Evolutionary conservation across 2,888 invertebrate species (phyloP).

Genomic region (Apotomis capreana): DNA sequence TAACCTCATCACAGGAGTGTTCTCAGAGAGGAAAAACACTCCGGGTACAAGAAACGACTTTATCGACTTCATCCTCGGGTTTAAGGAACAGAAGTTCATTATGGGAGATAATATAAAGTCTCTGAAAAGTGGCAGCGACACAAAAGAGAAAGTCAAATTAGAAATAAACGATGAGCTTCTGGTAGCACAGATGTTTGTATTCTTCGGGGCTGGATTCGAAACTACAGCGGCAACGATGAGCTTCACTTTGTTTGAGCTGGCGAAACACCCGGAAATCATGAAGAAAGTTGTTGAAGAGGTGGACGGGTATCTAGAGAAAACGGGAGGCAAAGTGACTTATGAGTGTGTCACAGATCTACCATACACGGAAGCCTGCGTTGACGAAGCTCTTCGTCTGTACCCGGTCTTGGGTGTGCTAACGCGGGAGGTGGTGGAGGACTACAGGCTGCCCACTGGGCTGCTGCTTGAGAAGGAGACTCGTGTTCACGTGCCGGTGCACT

Average conservation of each 20-base stretch:
- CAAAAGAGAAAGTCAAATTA: constrained; percentile 44
- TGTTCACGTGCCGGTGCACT: constrained; percentile 65
- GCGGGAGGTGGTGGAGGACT: constrained; percentile 64
- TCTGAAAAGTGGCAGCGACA: constrained; percentile 46
- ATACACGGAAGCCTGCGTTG: constrained; percentile 59
- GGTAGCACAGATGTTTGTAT: constrained; percentile 76
- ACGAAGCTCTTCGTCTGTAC: constrained; percentile 63
- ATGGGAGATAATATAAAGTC: constrained; percentile 59
- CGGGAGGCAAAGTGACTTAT: constrained; percentile 51
- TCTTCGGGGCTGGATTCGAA: constrained; percentile 69
- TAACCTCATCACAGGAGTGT: constrained; percentile 9
- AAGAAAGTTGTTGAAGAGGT: constrained; percentile 55
- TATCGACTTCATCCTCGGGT: constrained; percentile 21
- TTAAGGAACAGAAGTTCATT: constrained; percentile 51
- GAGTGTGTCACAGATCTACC: constrained; percentile 60
- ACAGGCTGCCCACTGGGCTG: constrained; percentile 61
- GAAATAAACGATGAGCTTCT: constrained; percentile 62
- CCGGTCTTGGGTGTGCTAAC: constrained; percentile 62
- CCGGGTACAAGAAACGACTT: constrained; percentile 30
- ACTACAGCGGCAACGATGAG: constrained; percentile 59
- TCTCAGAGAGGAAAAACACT: constrained; percentile 17
- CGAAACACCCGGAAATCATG: constrained; percentile 56
- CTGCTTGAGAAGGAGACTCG: constrained; percentile 60
- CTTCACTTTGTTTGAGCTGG: constrained; percentile 58
- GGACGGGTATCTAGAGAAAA: constrained; percentile 53